Conservation (phyloP, 2,797 vertebrate species). For the Falco berigora region DNA sequence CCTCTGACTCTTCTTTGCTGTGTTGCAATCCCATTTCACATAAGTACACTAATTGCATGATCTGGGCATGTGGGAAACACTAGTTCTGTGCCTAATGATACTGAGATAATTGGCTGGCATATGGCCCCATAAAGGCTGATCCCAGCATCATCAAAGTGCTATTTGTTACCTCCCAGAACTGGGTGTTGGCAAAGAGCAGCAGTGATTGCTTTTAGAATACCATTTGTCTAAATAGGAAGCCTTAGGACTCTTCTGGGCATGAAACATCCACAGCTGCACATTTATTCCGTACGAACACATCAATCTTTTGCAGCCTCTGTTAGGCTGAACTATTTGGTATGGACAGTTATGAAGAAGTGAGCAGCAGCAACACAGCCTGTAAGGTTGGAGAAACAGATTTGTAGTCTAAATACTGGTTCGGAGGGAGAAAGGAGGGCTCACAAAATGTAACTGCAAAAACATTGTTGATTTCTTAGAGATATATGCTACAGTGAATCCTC, state of each 20-base stretch:
- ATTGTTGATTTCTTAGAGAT: not conserved
- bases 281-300: not conserved
- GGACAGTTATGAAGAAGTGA: not conserved
- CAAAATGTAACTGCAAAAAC: not conserved
- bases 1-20: not conserved
- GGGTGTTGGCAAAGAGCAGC: not conserved
- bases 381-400: not conserved
- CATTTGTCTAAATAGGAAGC: conserved; percentile 21
- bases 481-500: not conserved
- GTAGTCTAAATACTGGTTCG: not conserved
- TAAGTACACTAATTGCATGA: conserved; percentile 20
- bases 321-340: not conserved
- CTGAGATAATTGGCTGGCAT: conserved; percentile 24
- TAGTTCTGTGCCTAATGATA: conserved; percentile 9
- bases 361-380: not conserved
- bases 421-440: not conserved
- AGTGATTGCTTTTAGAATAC: not conserved
- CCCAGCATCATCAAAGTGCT: not conserved
- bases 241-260: not conserved
- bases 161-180: not conserved
- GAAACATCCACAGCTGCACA: not conserved
- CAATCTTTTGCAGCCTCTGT: not conserved
- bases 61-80: not conserved
- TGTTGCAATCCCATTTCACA: not conserved
- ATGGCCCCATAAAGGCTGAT: conserved; percentile 8